Evolutionary conservation across 1,140 invertebrate genomes (phyloP).

Genomic region (Drosophila asahinai): DNA sequence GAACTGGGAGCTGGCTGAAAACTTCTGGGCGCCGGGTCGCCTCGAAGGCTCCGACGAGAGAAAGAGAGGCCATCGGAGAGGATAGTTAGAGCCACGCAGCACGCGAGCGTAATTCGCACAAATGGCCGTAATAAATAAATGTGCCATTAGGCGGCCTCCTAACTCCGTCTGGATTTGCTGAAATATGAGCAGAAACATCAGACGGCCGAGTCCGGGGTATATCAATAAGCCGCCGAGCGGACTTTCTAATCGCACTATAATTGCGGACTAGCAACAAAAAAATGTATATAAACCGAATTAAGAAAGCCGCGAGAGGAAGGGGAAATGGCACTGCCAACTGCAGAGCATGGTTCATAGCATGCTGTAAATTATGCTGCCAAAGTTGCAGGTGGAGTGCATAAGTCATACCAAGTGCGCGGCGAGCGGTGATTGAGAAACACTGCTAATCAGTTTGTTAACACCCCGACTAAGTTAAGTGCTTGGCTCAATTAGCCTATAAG

Average conservation of each 20-base stretch:
- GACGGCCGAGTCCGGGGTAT: conserved; percentile 47
- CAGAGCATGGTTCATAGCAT: conserved; percentile 1
- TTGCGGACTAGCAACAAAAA: conserved; percentile 43
- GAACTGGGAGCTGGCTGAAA: not conserved
- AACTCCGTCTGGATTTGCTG: conserved; percentile 33
- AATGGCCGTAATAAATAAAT: conserved; percentile 77
- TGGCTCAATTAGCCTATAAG: conserved; percentile 44
- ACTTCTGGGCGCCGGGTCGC: conserved; percentile 17
- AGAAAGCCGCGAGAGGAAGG: not conserved
- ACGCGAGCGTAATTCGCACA: conserved; percentile 57
- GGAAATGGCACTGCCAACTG: conserved; percentile 2
- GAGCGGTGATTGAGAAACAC: conserved; percentile 23
- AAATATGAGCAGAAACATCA: conserved; percentile 58
- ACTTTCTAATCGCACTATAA: conserved; percentile 80
- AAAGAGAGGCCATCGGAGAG: conserved; percentile 38
- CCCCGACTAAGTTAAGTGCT: conserved; percentile 47
- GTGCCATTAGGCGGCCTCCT: conserved; percentile 68
- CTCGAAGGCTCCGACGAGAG: not conserved
- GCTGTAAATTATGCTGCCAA: conserved; percentile 35
- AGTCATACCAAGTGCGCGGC: conserved; percentile 14
- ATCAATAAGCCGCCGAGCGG: conserved; percentile 51
- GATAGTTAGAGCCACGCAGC: conserved; percentile 32
- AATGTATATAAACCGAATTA: conserved; percentile 28
- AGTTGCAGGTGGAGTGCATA: conserved; percentile 32
- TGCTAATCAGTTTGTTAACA: conserved; percentile 54